Evolutionary conservation across 2,113 vertebrate species (phyloP), one percentile per base, ranked within the genome.

Genomic region (Laticauda laticaudata): DNA sequence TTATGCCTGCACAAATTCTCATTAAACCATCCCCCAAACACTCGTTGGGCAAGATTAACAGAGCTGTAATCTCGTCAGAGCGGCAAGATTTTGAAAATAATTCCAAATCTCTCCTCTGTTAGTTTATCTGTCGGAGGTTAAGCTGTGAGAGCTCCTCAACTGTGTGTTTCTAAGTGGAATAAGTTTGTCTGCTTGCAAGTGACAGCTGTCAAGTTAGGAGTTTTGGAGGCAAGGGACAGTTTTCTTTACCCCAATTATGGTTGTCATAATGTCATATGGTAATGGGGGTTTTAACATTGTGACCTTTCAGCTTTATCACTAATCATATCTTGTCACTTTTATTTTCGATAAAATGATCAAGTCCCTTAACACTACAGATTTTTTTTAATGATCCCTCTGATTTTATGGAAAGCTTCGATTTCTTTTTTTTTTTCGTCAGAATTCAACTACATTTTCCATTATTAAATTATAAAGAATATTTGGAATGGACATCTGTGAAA

Each of bases 31-130:
- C 92, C 88, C 75, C 88, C 88, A 53, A 90, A 90, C 75, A 56
- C 55, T 93, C 75, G 12, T 90, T 59, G 92, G 20, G 59, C 75
- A 61, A 90, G 92, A 93, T 93, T 93, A 93, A 53, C n/a, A 43
- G 56, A 90, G 88, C 75, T 54, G 43, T 90, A 90, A 90, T 93
- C 92, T 90, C 29, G 2, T 86, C 88, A 24, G 55, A 86, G 92
- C 92, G 86, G 92, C 88, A 90, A 93, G 92, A 90, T 93, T 93
- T 93, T 20, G 45, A 89, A 86, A 64, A 93, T 93, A 24, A 93
- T 93, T 93, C 88, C 55, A 93, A 90, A 93, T 93, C 92, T 93
- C 88, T 86, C 75, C 55, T 93, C 75, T 26, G 88, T 90, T 93
- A 86, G 88, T 93, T 93, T 59, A 90, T 90, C 88, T 93, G 55